Conservation (phyloP, 2,113 vertebrate species). For the Ptychochromis oligacanthus region DNA sequence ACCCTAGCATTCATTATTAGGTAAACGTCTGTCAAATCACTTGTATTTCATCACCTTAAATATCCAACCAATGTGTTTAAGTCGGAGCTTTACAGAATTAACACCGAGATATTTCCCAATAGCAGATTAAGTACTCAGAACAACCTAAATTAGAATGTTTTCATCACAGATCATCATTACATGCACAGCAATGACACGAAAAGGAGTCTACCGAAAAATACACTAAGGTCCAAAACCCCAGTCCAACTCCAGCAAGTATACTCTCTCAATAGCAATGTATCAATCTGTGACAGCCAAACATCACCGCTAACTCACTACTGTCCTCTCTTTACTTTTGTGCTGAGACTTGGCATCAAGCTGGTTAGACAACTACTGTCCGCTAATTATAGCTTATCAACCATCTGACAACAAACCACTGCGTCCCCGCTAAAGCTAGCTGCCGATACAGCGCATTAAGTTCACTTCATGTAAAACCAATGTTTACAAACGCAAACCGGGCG, state of each 20-base stretch:
- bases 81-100: background rate
- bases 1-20: background rate
- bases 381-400: background rate
- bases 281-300: constrained; percentile 1
- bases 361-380: background rate
- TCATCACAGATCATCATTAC: background rate
- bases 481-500: constrained; percentile 59
- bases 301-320: background rate
- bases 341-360: background rate
- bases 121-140: background rate
- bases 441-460: background rate
- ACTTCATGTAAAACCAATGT: constrained; percentile 33
- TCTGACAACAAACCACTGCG: background rate
- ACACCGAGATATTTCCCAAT: background rate
- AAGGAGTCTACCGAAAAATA: background rate
- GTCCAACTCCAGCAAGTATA: background rate
- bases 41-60: constrained; percentile 12
- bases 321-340: background rate
- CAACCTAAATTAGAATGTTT: background rate
- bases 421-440: background rate
- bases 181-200: background rate
- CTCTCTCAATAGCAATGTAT: background rate
- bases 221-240: background rate
- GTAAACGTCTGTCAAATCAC: constrained; percentile 10
- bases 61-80: background rate